These are phyloP conservation scores for Oryzias melastigma DNA, from an alignment of 2,113 vertebrate species.

Conservation along the genomic window DNA sequence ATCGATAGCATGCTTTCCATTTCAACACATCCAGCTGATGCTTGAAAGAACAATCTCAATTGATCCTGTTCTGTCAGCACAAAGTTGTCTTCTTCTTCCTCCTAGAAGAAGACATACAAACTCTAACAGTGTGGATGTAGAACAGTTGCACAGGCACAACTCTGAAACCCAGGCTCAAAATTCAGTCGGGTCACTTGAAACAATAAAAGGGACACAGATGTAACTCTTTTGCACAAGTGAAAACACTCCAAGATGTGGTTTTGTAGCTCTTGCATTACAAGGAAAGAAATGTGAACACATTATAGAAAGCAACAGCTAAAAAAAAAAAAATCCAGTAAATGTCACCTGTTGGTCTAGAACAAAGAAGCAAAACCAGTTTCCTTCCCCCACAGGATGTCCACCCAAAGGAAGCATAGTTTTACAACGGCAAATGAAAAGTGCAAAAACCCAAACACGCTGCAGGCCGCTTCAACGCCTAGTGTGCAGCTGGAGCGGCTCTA, in stretches of 20 bases:
- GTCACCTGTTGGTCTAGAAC: constrained; percentile 29
- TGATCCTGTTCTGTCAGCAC: constrained; percentile 68
- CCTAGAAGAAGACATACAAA: constrained; percentile 25
- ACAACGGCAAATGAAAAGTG: constrained; percentile 44
- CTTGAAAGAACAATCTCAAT: constrained; percentile 59
- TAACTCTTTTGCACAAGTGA: constrained; percentile 26
- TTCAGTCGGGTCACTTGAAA: constrained; percentile 36
- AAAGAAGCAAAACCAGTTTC: constrained; percentile 62
- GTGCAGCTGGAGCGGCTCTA: constrained; percentile 19
- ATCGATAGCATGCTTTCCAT: constrained; percentile 77
- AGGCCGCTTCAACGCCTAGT: constrained; percentile 35
- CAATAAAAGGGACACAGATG: constrained; percentile 15
- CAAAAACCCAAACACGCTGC: constrained; percentile 44
- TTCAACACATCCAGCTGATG: constrained; percentile 68
- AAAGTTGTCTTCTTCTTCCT: constrained; percentile 50
- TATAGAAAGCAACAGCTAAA: neutral
- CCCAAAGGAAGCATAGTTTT: constrained; percentile 31
- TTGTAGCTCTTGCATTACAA: neutral
- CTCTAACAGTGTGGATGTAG: constrained; percentile 15
- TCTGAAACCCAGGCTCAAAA: constrained; percentile 26
- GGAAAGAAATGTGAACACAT: constrained; percentile 29
- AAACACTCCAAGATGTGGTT: constrained; percentile 35
- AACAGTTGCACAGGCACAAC: constrained; percentile 24
- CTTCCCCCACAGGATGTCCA: constrained; percentile 59
- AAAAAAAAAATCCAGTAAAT: constrained; percentile 18